Evolutionary conservation across 2,888 invertebrate species (phyloP).

Genomic region (Drymonia ruficornis): DNA sequence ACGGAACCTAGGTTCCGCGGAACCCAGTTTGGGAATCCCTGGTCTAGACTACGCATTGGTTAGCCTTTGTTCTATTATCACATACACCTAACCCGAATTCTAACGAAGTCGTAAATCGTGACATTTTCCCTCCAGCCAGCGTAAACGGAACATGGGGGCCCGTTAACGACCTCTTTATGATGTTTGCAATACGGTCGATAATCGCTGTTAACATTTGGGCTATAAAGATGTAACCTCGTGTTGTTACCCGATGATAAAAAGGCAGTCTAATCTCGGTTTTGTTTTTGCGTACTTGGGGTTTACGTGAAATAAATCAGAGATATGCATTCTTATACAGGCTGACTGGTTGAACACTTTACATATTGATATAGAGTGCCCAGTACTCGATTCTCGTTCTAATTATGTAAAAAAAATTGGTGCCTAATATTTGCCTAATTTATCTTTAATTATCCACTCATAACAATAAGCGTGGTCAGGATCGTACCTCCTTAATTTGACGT

Average conservation of each 20-base stretch:
- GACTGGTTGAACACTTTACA: no score
- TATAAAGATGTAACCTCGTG: constrained; percentile 18
- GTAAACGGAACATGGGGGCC: constrained; percentile 24
- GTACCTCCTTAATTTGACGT: no score
- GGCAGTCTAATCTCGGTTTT: constrained; percentile 14
- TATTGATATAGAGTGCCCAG: no score
- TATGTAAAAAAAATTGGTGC: no score
- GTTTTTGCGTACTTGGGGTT: constrained; percentile 6
- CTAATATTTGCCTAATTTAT: no score
- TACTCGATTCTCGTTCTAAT: no score
- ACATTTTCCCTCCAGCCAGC: constrained; percentile 18
- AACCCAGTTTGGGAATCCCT: no score
- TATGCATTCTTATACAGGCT: not conserved
- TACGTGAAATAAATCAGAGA: not conserved
- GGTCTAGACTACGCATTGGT: not conserved
- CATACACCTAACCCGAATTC: constrained; percentile 9
- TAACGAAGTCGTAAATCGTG: constrained; percentile 26
- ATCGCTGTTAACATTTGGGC: constrained; percentile 16
- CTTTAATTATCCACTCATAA: no score
- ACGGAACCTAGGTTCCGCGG: no score
- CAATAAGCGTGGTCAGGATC: no score
- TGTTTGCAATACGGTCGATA: constrained; percentile 21
- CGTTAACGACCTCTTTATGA: constrained; percentile 24
- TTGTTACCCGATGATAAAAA: constrained; percentile 25
- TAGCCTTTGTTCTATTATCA: not conserved